These are phyloP conservation scores for Myrmecobius fasciatus DNA, from an alignment of 2,113 vertebrate species.

Conservation along the genomic window DNA sequence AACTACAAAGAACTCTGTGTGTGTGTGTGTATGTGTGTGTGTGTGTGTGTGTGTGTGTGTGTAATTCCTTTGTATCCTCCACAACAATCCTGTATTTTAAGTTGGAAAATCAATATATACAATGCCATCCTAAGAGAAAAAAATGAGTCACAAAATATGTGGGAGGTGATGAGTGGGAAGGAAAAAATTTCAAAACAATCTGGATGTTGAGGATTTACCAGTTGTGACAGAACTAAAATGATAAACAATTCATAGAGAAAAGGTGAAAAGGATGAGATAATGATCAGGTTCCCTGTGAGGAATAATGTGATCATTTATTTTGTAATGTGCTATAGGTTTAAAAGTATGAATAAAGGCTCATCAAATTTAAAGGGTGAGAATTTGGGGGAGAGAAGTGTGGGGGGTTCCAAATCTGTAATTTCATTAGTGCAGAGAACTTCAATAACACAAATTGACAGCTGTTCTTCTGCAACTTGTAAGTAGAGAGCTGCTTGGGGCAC, in stretches of 20 bases:
- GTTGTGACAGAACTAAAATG: not conserved
- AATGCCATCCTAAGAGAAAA: not conserved
- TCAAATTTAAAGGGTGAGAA: not conserved
- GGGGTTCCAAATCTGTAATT: not conserved
- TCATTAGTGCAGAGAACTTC: not conserved
- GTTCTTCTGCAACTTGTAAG: not conserved
- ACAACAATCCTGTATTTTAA: not conserved
- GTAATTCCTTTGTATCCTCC: not conserved
- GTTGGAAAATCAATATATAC: not conserved
- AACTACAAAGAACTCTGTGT: not conserved
- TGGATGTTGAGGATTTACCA: slow-evolving; percentile 10
- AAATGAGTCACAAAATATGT: not conserved
- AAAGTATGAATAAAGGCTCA: not conserved
- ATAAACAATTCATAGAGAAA: slow-evolving; percentile 6
- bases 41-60: not conserved
- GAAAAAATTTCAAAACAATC: slow-evolving; percentile 1
- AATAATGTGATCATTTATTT: not conserved
- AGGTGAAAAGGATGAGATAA: not conserved
- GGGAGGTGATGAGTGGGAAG: not conserved
- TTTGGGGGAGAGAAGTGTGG: not conserved
- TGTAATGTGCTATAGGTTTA: not conserved
- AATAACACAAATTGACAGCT: not conserved
- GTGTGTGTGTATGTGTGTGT: too few species aligned
- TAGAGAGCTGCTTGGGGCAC: not conserved
- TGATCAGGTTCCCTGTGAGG: not conserved